Evolutionary conservation across 2,888 invertebrate genomes (phyloP), one percentile per base, ranked within the genome.

Genomic region (Sinhomidia bicolor): DNA sequence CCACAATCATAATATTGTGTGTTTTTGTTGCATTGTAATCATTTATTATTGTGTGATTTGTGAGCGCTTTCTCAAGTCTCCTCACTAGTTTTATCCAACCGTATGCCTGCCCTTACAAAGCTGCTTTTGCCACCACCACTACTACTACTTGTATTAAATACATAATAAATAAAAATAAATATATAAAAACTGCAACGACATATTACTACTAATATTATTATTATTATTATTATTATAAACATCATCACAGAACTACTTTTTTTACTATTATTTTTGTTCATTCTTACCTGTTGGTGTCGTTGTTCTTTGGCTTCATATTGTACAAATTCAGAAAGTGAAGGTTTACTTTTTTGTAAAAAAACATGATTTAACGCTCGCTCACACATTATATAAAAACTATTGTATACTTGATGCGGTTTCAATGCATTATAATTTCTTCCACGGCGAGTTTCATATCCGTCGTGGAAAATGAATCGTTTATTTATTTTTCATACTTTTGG

Each of bases 401-500:
- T 68, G 20, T 47, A 23, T n/a, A 36, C 6, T 26, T 74, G 47
- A 74, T 47, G 74, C 47, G 12, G 26, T 47, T 74, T 44, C 47
- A 12, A 74, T 74, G 74, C n/a, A n/a, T n/a, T 74, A 74, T 74
- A 74, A 74, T 47, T 36, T 74, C 47, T 74, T 74, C 5, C 23
- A 23, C 47, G 14, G 44, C n/a, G n/a, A n/a, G 74, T 47, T 44
- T 26, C 47, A 44, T 74, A 74, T 74, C 74, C 74, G 74, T 74
- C 74, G 47, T 4, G 14, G 26, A 74, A 74, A 74, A 44, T 74
- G 74, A 74, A 74, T 74, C 74, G 74, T 47, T 74, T 74, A 74
- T 74, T 74, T 74, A 74, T 74, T 74, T 74, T 74, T 74, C 65
- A 68, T 68, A 36, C 65, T 68, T 68, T 68, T 44, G 47, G 74